A percentile compares a stretch with the other conserved stretches of the same genome.
Evolutionary conservation across 2,888 invertebrate genomes (phyloP).

Genomic region (Iselma pallidipennis): DNA sequence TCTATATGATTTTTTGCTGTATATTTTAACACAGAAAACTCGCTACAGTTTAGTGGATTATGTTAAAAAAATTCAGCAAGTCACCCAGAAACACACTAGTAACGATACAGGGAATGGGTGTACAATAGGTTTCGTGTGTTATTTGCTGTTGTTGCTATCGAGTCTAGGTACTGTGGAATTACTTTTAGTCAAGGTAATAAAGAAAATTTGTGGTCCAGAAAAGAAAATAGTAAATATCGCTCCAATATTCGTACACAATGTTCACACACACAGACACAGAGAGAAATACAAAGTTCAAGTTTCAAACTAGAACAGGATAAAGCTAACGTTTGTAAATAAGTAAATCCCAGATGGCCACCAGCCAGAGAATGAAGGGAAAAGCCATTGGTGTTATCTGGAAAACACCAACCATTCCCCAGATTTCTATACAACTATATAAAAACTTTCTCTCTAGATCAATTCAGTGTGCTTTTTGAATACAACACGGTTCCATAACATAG

Average conservation of each 20-base stretch:
- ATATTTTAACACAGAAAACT: no score
- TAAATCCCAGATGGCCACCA: background rate
- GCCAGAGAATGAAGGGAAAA: background rate
- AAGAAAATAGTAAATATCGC: background rate
- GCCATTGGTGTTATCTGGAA: background rate
- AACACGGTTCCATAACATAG: background rate
- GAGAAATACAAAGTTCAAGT: background rate
- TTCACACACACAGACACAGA: background rate
- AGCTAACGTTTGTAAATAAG: constrained; percentile 1
- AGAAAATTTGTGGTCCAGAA: background rate
- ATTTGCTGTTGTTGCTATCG: background rate
- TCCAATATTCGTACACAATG: background rate
- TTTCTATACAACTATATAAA: background rate
- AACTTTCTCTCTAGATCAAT: background rate
- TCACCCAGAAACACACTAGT: background rate
- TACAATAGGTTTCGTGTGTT: background rate
- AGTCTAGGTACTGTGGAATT: background rate
- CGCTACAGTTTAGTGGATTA: background rate
- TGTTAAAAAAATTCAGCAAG: background rate
- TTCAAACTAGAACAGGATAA: background rate
- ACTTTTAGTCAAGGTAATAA: background rate
- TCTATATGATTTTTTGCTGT: no score
- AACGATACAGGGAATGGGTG: background rate
- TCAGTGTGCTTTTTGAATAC: background rate
- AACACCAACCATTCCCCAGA: background rate